Base-by-base conservation (phyloP, 2,888 invertebrate species). In the Stenodema calcarata region DNA sequence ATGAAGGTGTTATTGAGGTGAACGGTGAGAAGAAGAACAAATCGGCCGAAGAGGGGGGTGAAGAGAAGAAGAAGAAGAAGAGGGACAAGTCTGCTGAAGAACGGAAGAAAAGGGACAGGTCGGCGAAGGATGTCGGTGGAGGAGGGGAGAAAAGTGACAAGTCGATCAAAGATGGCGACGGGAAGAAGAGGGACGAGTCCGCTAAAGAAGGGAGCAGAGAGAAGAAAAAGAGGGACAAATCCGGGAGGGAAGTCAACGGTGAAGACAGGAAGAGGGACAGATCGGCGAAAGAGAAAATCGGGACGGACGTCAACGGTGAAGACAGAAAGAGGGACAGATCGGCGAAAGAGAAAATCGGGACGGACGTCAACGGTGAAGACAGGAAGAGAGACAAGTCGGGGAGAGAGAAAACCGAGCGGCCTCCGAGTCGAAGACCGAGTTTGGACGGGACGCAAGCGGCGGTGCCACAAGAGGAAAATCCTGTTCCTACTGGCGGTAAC, bases 11-110 rank as follows among this genome's bases (percentile, higher is more conserved):
- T 87, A 30, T 89, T 41, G 73, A 87, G n/a, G 89, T 87, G 14
- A 89, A 89, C 54, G 73, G 70, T 41, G 90, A 89, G 87, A 50
- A 70, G 27, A 85, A 79, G 87, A 89, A 41, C 23, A 80, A 54
- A 92, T 91, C 88, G 91, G 91, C 89, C 6, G 69, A 69, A 69
- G 82, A 82, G 14, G 41, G 62, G 70, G 90, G 1, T 90, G 90
- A 88, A 90, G 91, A 82, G 91, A 91, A 91, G 91, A 27, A 91
- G n/a, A n/a, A n/a, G n/a, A n/a, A n/a, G 78, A 92, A 90, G 88
- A 90, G 89, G 79, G 69, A 41, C 28, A 79, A 70, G 92, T 91
- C 88, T 91, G 91, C 89, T 16, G 54, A 80, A 54, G 80, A 80
- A 7, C 23, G 62, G 18, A 87, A 82, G 79, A 54, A 62, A 18